Conservation (phyloP, 2,113 vertebrate genomes). For the Anoplopoma fimbria region DNA sequence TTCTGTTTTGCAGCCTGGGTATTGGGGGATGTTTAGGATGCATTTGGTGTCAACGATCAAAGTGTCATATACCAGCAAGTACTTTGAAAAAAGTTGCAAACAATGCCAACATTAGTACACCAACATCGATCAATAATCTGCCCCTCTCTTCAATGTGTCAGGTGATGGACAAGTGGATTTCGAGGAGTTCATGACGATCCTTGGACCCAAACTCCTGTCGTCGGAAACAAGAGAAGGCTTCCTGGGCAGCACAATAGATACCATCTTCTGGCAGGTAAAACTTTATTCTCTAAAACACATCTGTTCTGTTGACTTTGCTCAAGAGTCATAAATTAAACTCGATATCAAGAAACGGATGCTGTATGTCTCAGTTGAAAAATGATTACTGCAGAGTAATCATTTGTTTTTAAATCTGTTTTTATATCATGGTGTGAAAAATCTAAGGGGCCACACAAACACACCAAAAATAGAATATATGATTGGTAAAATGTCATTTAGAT, state of each 20-base stretch:
- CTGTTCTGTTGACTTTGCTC: background rate
- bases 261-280: slow-evolving; percentile 98
- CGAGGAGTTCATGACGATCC: slow-evolving; percentile 98
- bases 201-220: slow-evolving; percentile 95
- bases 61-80: background rate
- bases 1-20: background rate
- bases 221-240: slow-evolving; percentile 96
- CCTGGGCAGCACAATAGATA: slow-evolving; percentile 96
- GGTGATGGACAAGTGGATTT: slow-evolving; percentile 98
- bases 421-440: background rate
- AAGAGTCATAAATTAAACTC: background rate
- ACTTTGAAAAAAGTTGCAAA: background rate
- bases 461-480: background rate
- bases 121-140: background rate
- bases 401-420: too few species aligned
- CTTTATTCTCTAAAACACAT: background rate
- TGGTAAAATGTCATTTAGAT: background rate
- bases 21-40: background rate
- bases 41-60: background rate
- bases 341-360: background rate
- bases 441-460: too few species aligned
- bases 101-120: background rate
- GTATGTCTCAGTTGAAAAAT: slow-evolving; percentile 15
- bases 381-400: slow-evolving; percentile 20
- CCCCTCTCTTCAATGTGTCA: slow-evolving; percentile 70